A percentile compares a stretch with the other conserved stretches of the same genome.
These are phyloP conservation scores for Leptothorax acervorum DNA, from an alignment of 2,888 invertebrate genomes.

Conservation along the genomic window DNA sequence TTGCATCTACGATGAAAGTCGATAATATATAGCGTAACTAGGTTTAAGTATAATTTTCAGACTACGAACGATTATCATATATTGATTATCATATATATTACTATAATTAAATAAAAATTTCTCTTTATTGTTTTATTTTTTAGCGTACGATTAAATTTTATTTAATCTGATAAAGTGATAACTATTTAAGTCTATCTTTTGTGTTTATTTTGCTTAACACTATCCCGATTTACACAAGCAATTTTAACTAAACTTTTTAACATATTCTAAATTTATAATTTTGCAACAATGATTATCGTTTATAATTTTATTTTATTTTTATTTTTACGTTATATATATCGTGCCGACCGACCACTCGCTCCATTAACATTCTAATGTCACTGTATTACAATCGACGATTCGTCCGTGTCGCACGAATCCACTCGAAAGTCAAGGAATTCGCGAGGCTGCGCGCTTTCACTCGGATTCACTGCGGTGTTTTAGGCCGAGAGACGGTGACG, in stretches of 20 bases:
- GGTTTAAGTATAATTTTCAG: neutral
- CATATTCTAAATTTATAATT: neutral
- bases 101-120: neutral
- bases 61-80: neutral
- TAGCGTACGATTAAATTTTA: neutral
- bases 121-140: neutral
- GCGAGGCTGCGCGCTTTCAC: constrained; percentile 41
- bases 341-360: neutral
- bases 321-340: neutral
- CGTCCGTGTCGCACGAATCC: neutral
- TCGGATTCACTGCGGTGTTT: constrained; percentile 68
- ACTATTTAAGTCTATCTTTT: neutral
- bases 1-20: neutral
- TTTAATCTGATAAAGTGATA: neutral
- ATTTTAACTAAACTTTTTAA: neutral
- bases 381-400: constrained; percentile 9
- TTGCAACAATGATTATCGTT: neutral
- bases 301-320: neutral
- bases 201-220: neutral
- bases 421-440: constrained; percentile 44
- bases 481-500: constrained; percentile 85
- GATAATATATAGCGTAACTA: neutral
- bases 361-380: neutral
- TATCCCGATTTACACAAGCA: neutral
- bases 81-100: neutral